Evolutionary conservation across 2,797 vertebrate genomes (phyloP).

Genomic region (Lithobates sylvaticus): DNA sequence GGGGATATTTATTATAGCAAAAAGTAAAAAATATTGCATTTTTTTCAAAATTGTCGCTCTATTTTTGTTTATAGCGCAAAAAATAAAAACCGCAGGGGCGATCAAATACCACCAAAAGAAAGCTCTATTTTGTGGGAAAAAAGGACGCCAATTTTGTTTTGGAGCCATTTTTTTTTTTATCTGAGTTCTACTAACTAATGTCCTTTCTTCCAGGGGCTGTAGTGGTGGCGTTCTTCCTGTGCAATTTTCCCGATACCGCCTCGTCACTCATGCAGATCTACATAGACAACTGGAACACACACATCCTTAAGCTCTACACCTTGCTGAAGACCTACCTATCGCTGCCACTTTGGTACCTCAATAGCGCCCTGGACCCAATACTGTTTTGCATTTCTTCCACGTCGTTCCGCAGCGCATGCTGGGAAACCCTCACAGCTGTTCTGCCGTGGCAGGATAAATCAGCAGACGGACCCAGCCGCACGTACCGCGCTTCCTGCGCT

Average conservation of each 20-base stretch:
- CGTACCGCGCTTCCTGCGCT: conserved; percentile 23
- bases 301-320: conserved; percentile 74
- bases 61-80: too few species aligned
- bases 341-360: conserved; percentile 82
- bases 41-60: too few species aligned
- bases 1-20: too few species aligned
- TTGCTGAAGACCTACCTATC: conserved; percentile 80
- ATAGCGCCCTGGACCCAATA: conserved; percentile 79
- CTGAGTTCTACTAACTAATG: neutral
- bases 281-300: conserved; percentile 76
- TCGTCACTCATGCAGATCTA: conserved; percentile 83
- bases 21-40: too few species aligned
- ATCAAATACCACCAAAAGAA: too few species aligned
- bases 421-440: conserved; percentile 72
- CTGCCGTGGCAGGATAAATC: conserved; percentile 43
- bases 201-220: conserved; percentile 71
- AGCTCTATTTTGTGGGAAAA: too few species aligned
- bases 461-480: conserved; percentile 21
- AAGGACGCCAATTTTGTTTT: too few species aligned
- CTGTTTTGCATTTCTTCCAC: conserved; percentile 82
- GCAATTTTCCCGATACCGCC: conserved; percentile 81
- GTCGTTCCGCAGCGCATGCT: conserved; percentile 78
- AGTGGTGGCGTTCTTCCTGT: conserved; percentile 79
- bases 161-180: too few species aligned
- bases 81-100: too few species aligned